Conservation (phyloP, 2,888 invertebrate genomes). For the Diplazon laetatorius region DNA sequence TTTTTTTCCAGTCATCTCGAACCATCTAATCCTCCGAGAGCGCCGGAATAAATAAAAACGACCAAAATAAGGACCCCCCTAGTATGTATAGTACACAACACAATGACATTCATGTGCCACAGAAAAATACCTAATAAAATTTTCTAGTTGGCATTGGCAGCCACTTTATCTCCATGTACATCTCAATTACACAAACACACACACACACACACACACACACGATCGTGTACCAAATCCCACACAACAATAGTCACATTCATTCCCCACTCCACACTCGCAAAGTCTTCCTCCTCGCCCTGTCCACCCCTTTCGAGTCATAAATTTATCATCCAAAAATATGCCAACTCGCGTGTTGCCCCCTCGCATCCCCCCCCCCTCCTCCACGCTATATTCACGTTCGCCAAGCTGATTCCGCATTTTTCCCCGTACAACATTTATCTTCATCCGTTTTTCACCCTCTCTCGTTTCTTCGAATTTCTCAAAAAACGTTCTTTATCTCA, state of each 20-base stretch:
- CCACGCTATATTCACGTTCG: too few species aligned
- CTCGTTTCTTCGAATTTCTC: not conserved
- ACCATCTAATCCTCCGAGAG: too few species aligned
- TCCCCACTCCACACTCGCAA: not conserved
- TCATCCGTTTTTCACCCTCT: constrained; percentile 5
- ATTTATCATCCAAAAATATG: constrained; percentile 39
- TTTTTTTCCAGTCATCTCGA: too few species aligned
- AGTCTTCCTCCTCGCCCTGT: not conserved
- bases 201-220: not conserved
- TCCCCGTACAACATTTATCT: constrained; percentile 43
- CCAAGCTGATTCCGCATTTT: constrained; percentile 56
- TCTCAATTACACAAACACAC: not conserved
- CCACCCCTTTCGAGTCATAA: constrained; percentile 27
- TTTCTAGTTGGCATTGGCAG: constrained; percentile 51
- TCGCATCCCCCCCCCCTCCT: not conserved
- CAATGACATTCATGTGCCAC: not conserved
- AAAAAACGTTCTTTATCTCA: not conserved
- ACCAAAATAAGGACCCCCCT: too few species aligned
- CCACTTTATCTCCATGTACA: constrained; percentile 22
- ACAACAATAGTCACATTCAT: not conserved
- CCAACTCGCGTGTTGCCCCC: constrained; percentile 23
- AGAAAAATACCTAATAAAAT: constrained; percentile 9
- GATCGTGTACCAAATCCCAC: too few species aligned
- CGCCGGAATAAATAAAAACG: too few species aligned
- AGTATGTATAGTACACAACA: too few species aligned